Conservation (phyloP, 2,797 vertebrate species). For the Gymnocypris eckloni region DNA sequence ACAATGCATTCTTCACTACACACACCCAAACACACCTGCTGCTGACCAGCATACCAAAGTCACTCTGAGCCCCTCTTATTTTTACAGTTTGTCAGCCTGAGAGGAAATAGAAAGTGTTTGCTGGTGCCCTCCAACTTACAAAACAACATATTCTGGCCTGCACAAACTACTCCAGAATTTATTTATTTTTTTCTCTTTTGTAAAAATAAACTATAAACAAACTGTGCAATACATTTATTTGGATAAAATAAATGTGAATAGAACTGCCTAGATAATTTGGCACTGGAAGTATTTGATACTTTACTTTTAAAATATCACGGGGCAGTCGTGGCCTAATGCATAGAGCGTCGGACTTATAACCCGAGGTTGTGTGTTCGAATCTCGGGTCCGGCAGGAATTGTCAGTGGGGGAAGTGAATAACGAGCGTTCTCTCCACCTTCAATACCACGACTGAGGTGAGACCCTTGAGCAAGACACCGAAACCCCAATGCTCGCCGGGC, state of each 20-base stretch:
- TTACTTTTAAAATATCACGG: neutral
- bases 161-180: neutral
- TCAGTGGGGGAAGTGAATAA: no score
- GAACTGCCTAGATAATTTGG: neutral
- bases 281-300: neutral
- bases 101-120: slow-evolving; percentile 2
- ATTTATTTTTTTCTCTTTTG: neutral
- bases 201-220: neutral
- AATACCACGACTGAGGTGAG: no score
- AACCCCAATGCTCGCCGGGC: no score
- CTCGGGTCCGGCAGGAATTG: no score
- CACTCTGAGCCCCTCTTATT: neutral
- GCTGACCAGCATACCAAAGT: slow-evolving; percentile 45
- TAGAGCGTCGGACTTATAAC: no score
- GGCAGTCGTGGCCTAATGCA: no score
- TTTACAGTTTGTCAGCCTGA: neutral
- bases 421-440: no score
- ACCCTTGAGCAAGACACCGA: no score
- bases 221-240: neutral
- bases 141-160: neutral
- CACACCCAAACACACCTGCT: slow-evolving; percentile 62
- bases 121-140: neutral
- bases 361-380: no score
- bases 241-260: neutral
- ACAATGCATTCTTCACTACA: slow-evolving; percentile 60